A percentile compares a stretch with the other conserved stretches of the same genome.
Conservation (phyloP, 2,888 invertebrate genomes). For the Leptinotarsa haldemani region DNA sequence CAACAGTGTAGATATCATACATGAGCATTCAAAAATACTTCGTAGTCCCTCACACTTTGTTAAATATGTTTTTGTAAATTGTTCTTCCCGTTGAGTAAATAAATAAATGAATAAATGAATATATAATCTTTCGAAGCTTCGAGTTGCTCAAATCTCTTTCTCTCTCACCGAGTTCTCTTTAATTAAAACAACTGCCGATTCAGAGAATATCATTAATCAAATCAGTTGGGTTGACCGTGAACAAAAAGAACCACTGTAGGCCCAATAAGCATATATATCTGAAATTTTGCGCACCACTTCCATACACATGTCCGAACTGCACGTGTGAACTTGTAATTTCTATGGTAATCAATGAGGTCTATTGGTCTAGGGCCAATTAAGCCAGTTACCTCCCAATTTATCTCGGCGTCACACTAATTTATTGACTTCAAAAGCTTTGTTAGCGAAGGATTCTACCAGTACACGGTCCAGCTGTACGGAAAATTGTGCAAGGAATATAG, state of each 20-base stretch:
- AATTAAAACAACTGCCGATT: too few relatives aligned
- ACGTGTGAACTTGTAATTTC: constrained; percentile 62
- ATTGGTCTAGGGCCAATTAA: constrained; percentile 61
- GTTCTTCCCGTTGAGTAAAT: too few relatives aligned
- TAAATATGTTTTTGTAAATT: too few relatives aligned
- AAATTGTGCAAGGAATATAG: too few relatives aligned
- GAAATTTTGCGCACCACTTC: constrained; percentile 58
- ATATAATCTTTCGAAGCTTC: too few relatives aligned
- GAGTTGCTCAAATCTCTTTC: too few relatives aligned
- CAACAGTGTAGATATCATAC: too few relatives aligned
- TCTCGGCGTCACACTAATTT: constrained; percentile 41
- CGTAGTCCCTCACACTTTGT: too few relatives aligned
- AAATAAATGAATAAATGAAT: too few relatives aligned
- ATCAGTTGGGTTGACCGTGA: background rate
- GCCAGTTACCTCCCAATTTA: constrained; percentile 58
- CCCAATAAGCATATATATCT: constrained; percentile 59
- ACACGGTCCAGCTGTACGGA: background rate
- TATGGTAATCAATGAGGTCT: constrained; percentile 62
- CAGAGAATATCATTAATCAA: background rate
- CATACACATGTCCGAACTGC: constrained; percentile 49
- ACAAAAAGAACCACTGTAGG: background rate
- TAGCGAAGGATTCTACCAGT: background rate
- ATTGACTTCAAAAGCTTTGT: constrained; percentile 1
- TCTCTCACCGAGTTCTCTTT: too few relatives aligned
- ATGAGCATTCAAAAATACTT: too few relatives aligned